A percentile compares a stretch with the other conserved stretches of the same genome.
phyloP scores from a whole-genome alignment of 2,888 invertebrate species.

The Athrips mouffetella region DNA sequence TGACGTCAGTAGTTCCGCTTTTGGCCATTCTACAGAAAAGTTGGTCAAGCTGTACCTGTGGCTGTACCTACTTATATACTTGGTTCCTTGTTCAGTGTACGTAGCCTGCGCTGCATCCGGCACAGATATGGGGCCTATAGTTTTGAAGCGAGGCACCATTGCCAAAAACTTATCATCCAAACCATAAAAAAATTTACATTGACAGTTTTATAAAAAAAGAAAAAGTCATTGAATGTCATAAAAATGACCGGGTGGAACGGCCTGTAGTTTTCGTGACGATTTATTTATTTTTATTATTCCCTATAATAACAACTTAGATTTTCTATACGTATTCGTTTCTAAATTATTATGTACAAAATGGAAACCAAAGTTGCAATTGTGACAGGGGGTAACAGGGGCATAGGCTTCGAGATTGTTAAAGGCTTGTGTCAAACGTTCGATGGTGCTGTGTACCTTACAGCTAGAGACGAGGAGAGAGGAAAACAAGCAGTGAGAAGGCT shows the following conservation, averaged over 20 bases:
- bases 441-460: constrained; percentile 85
- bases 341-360: constrained; percentile 65
- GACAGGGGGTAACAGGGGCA: constrained; percentile 68
- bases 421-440: constrained; percentile 82
- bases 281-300: constrained; percentile 47
- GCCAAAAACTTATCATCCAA: not conserved
- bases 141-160: too few relatives aligned
- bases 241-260: constrained; percentile 38
- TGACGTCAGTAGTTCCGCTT: too few relatives aligned
- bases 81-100: too few relatives aligned
- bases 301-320: constrained; percentile 42
- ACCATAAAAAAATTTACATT: not conserved
- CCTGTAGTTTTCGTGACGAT: constrained; percentile 25
- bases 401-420: constrained; percentile 71
- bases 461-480: constrained; percentile 81
- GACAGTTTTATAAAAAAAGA: constrained; percentile 1
- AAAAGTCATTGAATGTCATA: too few relatives aligned
- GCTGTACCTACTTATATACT: too few relatives aligned
- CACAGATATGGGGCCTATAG: too few relatives aligned
- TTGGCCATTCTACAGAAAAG: too few relatives aligned
- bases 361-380: constrained; percentile 75
- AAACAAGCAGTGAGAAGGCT: constrained; percentile 79
- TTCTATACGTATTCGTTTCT: constrained; percentile 48
- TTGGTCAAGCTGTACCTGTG: too few relatives aligned
- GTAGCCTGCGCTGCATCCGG: too few relatives aligned